Conservation (phyloP, 2,888 invertebrate genomes). For the Ellobium chinense region DNA sequence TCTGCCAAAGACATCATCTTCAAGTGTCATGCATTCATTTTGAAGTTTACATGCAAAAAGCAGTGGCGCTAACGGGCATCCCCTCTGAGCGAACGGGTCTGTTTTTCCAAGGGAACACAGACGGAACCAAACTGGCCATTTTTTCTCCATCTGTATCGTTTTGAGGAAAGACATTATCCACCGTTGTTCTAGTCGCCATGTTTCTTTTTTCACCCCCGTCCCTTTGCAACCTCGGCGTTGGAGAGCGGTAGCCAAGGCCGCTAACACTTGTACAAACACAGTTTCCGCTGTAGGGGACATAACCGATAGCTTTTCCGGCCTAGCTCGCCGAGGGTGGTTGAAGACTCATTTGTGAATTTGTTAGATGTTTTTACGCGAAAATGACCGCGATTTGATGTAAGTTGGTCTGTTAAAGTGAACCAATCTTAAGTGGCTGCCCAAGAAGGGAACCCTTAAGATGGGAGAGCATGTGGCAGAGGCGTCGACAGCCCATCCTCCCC, state of each 20-base stretch:
- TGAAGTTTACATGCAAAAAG: constrained; percentile 2
- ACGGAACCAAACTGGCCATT: constrained; percentile 22
- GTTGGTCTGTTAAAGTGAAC: constrained; percentile 33
- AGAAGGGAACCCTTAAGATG: too few relatives aligned
- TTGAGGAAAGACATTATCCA: neutral
- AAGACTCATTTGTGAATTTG: constrained; percentile 37
- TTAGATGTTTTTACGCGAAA: constrained; percentile 6
- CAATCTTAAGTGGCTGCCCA: constrained; percentile 14
- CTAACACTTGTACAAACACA: constrained; percentile 42
- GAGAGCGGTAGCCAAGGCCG: constrained; percentile 1
- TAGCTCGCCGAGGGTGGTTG: constrained; percentile 27
- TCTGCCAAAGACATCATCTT: neutral
- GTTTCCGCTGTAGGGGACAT: constrained; percentile 29
- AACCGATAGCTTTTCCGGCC: constrained; percentile 34
- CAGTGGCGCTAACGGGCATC: neutral
- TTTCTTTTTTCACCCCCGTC: neutral
- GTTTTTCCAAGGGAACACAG: neutral
- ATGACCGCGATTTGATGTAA: constrained; percentile 35
- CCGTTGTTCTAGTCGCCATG: constrained; percentile 23
- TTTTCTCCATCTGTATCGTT: constrained; percentile 11
- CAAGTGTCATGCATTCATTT: neutral
- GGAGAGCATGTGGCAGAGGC: too few relatives aligned
- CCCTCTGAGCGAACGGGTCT: constrained; percentile 9
- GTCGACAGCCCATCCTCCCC: too few relatives aligned
- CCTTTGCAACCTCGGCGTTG: neutral